Base-by-base conservation (phyloP, 2,113 vertebrate species). In the Clarias macrocephalus region DNA sequence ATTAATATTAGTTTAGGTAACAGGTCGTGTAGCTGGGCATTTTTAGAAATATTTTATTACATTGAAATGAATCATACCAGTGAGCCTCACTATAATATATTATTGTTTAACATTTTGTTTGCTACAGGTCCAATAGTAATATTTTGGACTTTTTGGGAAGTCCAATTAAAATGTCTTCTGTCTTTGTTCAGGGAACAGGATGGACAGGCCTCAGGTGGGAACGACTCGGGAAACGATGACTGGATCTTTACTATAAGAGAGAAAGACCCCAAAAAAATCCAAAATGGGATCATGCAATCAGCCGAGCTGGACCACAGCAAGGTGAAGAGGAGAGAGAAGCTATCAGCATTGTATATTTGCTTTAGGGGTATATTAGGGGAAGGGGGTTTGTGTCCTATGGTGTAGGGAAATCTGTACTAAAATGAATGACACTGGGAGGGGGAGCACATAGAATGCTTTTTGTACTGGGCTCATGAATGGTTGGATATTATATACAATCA, bases 201-300 rank as follows among this genome's bases (percentile, higher is more conserved):
- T 7, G 95, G 93, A 82, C 95, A 98, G 83, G 96, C 96, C 6
- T 95, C 97, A 1, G 97, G 96, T 82, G 96, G 96, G 30, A 94
- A 94, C 2, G 96, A 97, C 62, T 88, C 96, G 8, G 94, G 90
- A 65, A 89, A 87, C 1, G 94, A 95, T 1, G 93, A 96, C 63
- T 99, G 98, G 98, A 96, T 96, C 91, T 99, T 98, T 89, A 99
- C 98, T 56, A 97, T 98, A 93, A 94, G 91, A 91, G 96, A 97
- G 91, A 96, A 96, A 85, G 96, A 97, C 88, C 95, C 95, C 48
- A 95, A 95, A 76, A 96, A 93, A 85, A 73, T 97, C 12, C 95
- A 95, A 88, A 97, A 99, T 2, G 97, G 96, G 88, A 94, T 95
- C 37, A 92, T 94, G 2, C 95, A 95, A 89, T 93, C 91, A 0